Conservation (phyloP, 2,113 vertebrate genomes). For the Pseudorasbora parva region DNA sequence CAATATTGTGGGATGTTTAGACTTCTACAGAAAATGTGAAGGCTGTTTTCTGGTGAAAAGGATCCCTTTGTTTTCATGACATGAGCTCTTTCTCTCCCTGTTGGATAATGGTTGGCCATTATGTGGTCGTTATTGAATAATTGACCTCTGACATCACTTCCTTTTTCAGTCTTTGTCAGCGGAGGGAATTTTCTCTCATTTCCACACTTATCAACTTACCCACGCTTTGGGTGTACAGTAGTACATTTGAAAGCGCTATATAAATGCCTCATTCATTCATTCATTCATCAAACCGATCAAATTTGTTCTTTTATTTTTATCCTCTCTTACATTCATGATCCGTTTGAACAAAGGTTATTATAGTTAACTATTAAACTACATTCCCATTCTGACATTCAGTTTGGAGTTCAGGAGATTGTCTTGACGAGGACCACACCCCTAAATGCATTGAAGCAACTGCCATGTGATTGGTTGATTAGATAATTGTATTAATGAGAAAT, state of each 20-base stretch:
- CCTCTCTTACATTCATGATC: neutral
- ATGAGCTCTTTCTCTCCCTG: too few relatives aligned
- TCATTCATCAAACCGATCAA: neutral
- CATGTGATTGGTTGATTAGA: too few relatives aligned
- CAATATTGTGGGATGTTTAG: neutral
- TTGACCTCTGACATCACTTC: constrained; percentile 45
- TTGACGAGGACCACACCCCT: too few relatives aligned
- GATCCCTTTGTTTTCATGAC: constrained; percentile 9
- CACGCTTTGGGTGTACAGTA: too few relatives aligned
- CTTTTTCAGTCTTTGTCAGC: constrained; percentile 31
- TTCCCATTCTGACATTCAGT: too few relatives aligned
- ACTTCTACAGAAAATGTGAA: neutral
- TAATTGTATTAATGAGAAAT: too few relatives aligned
- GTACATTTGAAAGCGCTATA: too few relatives aligned
- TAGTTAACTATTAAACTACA: neutral
- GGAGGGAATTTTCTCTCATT: neutral
- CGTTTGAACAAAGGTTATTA: neutral
- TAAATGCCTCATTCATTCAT: too few relatives aligned
- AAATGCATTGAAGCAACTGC: too few relatives aligned
- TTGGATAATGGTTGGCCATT: constrained; percentile 1
- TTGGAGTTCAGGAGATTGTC: too few relatives aligned
- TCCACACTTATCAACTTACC: neutral
- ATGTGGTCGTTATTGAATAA: constrained; percentile 36
- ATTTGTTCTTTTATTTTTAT: neutral
- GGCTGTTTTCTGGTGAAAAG: neutral